Evolutionary conservation across 2,888 invertebrate species (phyloP), one percentile per base, ranked within the genome.

Genomic region (Euplagia quadripunctaria): DNA sequence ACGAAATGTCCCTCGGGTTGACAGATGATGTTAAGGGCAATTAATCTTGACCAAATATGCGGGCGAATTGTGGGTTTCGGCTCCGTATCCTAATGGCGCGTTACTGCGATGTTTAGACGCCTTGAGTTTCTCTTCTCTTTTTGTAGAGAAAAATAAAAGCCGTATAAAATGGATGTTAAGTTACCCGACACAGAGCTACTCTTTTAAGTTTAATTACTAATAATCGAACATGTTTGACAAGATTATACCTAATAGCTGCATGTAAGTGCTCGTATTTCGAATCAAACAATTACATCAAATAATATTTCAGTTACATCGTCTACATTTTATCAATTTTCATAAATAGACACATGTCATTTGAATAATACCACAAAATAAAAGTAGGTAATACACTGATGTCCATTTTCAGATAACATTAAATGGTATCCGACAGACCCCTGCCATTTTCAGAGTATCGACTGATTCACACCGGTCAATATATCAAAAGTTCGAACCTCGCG

Each of bases 11-110:
- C 90, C 88, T 86, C 87, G 88, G 89, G 91, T 91, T 94, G 94
- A 94, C 94, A 93, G 94, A 94, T 94, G 94, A 94, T 93, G 93
- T 93, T 93, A 89, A 90, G 88, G 91, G 91, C 92, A 94, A 94
- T 94, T 94, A 94, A 94, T 95, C 94, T 94, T 93, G 93, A 94
- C 94, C 94, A 92, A 94, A 94, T 93, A 94, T 93, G 92, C 93
- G 93, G 92, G 92, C 88, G 91, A 91, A 91, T 91, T 92, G 92
- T 89, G 91, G 91, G 87, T 87, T 87, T 88, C 88, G 87, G 86
- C 86, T 87, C 81, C 79, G 83, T 85, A 78, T 83, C 88, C 88
- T 92, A 93, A 92, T 92, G 90, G 91, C 90, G 86, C 86, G 88
- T 87, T 87, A 87, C 87, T 87, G 85, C 82, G 73, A 80, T 86